A percentile compares a stretch with the other conserved stretches of the same genome.
Conservation (phyloP, 2,113 vertebrate genomes). For the Eulemur macaco region DNA sequence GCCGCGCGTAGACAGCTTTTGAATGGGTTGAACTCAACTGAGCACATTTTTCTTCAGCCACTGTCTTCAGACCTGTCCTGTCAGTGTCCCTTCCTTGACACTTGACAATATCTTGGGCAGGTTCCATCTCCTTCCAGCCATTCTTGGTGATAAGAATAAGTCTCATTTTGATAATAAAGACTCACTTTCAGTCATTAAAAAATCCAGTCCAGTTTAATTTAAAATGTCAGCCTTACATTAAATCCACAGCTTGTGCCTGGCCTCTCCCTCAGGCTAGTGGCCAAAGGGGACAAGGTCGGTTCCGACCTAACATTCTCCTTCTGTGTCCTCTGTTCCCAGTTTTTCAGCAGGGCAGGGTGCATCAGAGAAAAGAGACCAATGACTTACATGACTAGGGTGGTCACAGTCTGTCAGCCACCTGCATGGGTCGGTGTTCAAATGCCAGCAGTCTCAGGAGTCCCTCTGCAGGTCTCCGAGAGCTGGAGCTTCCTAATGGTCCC, state of each 20-base stretch:
- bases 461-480: not conserved
- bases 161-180: not conserved
- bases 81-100: not conserved
- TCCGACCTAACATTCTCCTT: not conserved
- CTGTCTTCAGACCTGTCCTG: not conserved
- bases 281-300: not conserved
- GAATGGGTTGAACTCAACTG: no score
- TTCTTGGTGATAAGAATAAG: not conserved
- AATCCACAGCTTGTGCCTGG: not conserved
- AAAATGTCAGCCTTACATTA: not conserved
- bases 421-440: not conserved
- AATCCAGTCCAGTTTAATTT: not conserved
- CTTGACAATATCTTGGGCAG: not conserved
- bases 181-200: not conserved
- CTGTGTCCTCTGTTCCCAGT: not conserved
- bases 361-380: not conserved
- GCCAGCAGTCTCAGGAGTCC: not conserved
- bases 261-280: not conserved
- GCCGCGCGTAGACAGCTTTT: accelerated
- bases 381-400: not conserved
- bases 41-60: not conserved
- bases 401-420: not conserved
- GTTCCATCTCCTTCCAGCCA: not conserved
- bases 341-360: not conserved
- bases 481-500: not conserved